Evolutionary conservation across 35 echinoderm and acorn worm species (phyloP), one percentile per base, ranked within the genome.

Genomic region (Ophioderma brevispina): DNA sequence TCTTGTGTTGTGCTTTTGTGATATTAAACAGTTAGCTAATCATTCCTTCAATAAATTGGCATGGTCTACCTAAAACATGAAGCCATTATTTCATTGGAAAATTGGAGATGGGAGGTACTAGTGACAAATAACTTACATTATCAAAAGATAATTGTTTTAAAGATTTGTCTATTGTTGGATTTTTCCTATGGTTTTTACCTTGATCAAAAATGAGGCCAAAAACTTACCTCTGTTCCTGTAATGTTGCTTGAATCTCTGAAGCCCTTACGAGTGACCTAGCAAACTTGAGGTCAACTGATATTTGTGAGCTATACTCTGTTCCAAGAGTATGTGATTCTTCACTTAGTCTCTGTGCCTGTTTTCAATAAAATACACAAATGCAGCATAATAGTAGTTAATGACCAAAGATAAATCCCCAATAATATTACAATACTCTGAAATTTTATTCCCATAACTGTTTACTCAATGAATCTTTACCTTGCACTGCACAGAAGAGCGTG

Each of bases 221-320:
- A 6, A 33, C 49, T 64, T 35, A 98, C 96, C 96, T 98, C 81
- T 94, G 89, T 87, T 94, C 96, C 87, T 98, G 96, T 52, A 98
- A 80, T 52, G 91, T 98, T 34, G 93, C 96, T 75, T 98, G 96
- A 36, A 98, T 98, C 84, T 98, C 96, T 86, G 96, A 95, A 50
- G 87, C 93, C 76, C 96, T 88, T 40, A 98, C 96, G 39, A 98
- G 76, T 49, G 96, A 98, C 32, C 96, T 84, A 50, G 96, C 96
- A 98, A 95, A 98, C 89, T 98, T 98, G 36, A 98, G 82, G 87
- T 98, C 96, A 77, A 94, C 93, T 31, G 93, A 95, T 37, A 98
- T 81, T 78, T 98, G 92, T n/a, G 96, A 89, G 37, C 85, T 85
- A 76, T 77, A 89, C 56, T 95, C 92, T 37, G 85, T 77, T 37